phyloP scores from a whole-genome alignment of 1,140 invertebrate genomes.

The Atta cephalotes region DNA sequence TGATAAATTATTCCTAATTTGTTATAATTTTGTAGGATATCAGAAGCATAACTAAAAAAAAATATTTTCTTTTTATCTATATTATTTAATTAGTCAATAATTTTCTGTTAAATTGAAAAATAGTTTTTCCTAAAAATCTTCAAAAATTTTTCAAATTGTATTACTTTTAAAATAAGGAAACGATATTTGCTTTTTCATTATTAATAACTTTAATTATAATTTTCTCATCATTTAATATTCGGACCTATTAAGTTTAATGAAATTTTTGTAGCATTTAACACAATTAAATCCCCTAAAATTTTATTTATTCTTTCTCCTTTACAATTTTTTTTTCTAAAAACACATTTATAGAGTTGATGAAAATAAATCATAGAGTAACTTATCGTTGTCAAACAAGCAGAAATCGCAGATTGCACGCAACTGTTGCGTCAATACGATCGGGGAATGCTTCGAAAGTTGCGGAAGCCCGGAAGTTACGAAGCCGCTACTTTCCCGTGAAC shows the following conservation, averaged over 20 bases:
- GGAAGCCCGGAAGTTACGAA: constrained; percentile 76
- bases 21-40: too few relatives aligned
- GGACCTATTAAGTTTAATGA: neutral
- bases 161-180: neutral
- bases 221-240: neutral
- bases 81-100: too few relatives aligned
- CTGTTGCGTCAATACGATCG: constrained; percentile 71
- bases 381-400: constrained; percentile 20
- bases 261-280: too few relatives aligned
- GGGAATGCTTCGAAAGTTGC: constrained; percentile 75
- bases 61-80: too few relatives aligned
- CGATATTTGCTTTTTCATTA: neutral
- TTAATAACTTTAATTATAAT: neutral
- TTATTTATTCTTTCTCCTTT: too few relatives aligned
- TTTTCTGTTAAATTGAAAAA: too few relatives aligned
- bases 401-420: constrained; percentile 24
- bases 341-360: neutral
- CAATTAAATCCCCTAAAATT: neutral
- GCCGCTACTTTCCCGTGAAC: constrained; percentile 73
- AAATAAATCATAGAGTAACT: neutral
- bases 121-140: too few relatives aligned
- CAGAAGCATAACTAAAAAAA: too few relatives aligned
- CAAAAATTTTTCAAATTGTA: too few relatives aligned
- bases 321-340: too few relatives aligned
- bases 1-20: too few relatives aligned